Evolutionary conservation across 2,888 invertebrate species (phyloP).

Genomic region (Chrysolina oricalcia): DNA sequence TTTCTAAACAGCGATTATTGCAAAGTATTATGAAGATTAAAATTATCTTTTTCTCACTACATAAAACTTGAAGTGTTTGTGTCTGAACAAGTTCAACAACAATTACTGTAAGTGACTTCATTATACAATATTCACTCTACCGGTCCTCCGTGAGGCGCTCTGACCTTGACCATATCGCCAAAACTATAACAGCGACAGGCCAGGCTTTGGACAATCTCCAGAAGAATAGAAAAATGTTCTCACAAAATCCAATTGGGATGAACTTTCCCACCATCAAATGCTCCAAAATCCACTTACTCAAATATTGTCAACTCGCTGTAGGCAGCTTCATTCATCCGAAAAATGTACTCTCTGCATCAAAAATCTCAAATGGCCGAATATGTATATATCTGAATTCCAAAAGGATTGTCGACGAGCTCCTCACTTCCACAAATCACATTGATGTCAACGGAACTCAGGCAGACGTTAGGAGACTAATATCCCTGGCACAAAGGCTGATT

Average conservation of each 20-base stretch:
- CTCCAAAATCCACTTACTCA: conserved; percentile 16
- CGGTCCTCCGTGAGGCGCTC: not conserved
- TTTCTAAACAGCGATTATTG: too few relatives aligned
- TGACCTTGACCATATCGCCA: conserved; percentile 10
- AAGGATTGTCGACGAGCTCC: conserved; percentile 8
- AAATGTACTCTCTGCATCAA: conserved; percentile 24
- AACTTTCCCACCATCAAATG: too few relatives aligned
- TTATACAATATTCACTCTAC: not conserved
- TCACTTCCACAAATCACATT: conserved; percentile 7
- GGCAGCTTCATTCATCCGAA: conserved; percentile 18
- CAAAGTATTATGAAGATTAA: too few relatives aligned
- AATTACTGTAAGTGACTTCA: conserved; percentile 6
- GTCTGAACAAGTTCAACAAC: not conserved
- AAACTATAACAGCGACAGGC: not conserved
- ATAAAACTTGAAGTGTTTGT: too few relatives aligned
- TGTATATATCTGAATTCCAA: conserved; percentile 8
- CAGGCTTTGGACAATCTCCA: conserved; percentile 16
- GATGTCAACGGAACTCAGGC: too few relatives aligned
- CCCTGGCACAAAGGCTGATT: too few relatives aligned
- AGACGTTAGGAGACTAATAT: too few relatives aligned
- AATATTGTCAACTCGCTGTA: conserved; percentile 17
- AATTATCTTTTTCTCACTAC: too few relatives aligned
- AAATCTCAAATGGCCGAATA: conserved; percentile 22
- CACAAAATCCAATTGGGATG: conserved; percentile 2
- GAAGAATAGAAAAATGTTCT: conserved; percentile 10